Conservation (phyloP, 2,113 vertebrate species). For the Hystrix brachyura region DNA sequence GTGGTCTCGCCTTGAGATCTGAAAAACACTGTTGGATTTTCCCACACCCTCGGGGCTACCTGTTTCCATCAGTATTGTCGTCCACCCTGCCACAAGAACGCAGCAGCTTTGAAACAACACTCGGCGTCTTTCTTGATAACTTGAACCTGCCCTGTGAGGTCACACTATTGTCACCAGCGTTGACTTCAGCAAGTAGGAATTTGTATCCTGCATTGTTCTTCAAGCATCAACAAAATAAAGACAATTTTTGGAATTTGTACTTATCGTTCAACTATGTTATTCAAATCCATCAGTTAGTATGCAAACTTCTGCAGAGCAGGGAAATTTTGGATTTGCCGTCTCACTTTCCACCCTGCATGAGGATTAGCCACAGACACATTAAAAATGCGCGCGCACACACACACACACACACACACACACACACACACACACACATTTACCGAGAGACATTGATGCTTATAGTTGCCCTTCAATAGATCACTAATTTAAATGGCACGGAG, state of each 20-base stretch:
- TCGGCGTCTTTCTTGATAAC: background rate
- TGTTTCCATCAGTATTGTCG: slow-evolving; percentile 71
- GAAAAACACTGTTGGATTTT: slow-evolving; percentile 70
- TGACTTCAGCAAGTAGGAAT: slow-evolving; percentile 69
- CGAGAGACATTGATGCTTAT: background rate
- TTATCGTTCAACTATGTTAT: background rate
- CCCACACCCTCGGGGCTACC: slow-evolving; percentile 60
- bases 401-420: no score
- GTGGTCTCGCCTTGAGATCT: slow-evolving; percentile 58
- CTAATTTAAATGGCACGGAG: accelerated
- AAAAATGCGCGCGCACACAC: background rate
- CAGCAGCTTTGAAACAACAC: slow-evolving; percentile 68
- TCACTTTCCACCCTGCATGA: background rate
- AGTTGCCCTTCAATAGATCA: background rate
- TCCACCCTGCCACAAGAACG: slow-evolving; percentile 58
- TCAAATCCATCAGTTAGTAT: background rate
- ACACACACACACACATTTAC: accelerated
- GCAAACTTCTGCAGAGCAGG: background rate
- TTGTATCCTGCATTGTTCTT: slow-evolving; percentile 32
- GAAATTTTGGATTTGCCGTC: background rate
- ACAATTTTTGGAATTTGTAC: background rate
- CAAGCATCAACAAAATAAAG: slow-evolving; percentile 10
- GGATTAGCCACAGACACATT: background rate
- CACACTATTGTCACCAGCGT: slow-evolving; percentile 23
- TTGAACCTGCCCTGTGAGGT: slow-evolving; percentile 66